Conservation (phyloP, 2,113 vertebrate species). For the Hymenochirus boettgeri region DNA sequence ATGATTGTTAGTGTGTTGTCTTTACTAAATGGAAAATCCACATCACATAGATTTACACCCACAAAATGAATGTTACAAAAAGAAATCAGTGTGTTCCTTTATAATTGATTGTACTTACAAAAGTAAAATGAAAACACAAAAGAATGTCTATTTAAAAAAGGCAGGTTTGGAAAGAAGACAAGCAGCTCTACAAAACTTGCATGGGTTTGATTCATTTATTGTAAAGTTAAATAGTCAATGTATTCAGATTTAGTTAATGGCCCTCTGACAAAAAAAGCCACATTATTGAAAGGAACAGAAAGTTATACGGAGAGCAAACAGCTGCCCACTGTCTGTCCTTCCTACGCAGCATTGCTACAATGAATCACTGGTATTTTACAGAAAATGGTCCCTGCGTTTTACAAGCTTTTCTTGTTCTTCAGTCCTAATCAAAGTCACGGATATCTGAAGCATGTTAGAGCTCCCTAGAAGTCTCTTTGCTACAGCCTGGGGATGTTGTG, state of each 20-base stretch:
- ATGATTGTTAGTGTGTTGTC: too few species aligned
- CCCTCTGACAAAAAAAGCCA: not conserved
- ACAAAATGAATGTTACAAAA: too few species aligned
- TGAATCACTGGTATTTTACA: slow-evolving; percentile 6
- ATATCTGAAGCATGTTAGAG: slow-evolving; percentile 13
- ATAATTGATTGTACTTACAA: too few species aligned
- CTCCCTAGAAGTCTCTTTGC: slow-evolving; percentile 17
- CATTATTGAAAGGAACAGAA: slow-evolving; percentile 5
- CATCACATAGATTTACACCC: too few species aligned
- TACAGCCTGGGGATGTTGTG: slow-evolving; percentile 34
- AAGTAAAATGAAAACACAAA: too few species aligned
- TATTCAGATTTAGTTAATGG: slow-evolving; percentile 3
- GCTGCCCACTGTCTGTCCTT: slow-evolving; percentile 2
- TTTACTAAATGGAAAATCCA: too few species aligned
- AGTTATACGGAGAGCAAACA: slow-evolving; percentile 8
- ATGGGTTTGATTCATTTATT: not conserved
- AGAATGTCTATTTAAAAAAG: too few species aligned
- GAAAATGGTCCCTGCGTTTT: not conserved
- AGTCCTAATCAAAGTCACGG: not conserved
- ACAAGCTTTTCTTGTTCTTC: slow-evolving; percentile 28
- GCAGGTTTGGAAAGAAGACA: too few species aligned
- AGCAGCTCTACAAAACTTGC: too few species aligned
- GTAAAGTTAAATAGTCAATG: not conserved
- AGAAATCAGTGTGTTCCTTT: too few species aligned
- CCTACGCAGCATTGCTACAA: not conserved